Evolutionary conservation across 2,888 invertebrate genomes (phyloP).

Genomic region (Cyaniris semiargus): DNA sequence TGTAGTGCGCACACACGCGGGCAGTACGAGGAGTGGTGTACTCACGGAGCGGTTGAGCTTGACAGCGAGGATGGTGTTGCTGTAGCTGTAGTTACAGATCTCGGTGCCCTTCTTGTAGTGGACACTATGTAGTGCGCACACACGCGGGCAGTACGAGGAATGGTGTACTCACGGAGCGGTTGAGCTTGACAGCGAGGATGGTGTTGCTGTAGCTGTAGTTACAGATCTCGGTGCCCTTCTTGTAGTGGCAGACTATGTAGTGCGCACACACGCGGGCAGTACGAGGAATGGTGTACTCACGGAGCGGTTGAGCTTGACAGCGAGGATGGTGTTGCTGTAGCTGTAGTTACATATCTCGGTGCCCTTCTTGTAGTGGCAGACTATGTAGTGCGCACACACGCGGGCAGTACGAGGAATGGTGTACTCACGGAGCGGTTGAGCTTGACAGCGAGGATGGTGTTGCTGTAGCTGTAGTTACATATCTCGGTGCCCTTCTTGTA

Average conservation of each 20-base stretch:
- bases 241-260: constrained; percentile 80
- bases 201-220: constrained; percentile 97
- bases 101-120: constrained; percentile 98
- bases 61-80: constrained; percentile 97
- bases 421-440: constrained; percentile 92
- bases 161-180: constrained; percentile 87
- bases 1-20: constrained; percentile 70
- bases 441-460: constrained; percentile 97
- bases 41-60: constrained; percentile 95
- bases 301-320: constrained; percentile 96
- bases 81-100: constrained; percentile 97
- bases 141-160: constrained; percentile 61
- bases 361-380: constrained; percentile 97
- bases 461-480: constrained; percentile 96
- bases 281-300: constrained; percentile 69
- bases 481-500: constrained; percentile 98
- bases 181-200: constrained; percentile 96
- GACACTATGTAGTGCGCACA: constrained; percentile 52
- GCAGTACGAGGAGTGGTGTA: background rate
- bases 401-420: background rate
- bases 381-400: constrained; percentile 70
- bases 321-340: constrained; percentile 95
- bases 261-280: constrained; percentile 70
- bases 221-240: constrained; percentile 98
- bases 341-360: constrained; percentile 99